phyloP scores from a whole-genome alignment of 2,888 invertebrate species.

The Drosophila mettleri region DNA sequence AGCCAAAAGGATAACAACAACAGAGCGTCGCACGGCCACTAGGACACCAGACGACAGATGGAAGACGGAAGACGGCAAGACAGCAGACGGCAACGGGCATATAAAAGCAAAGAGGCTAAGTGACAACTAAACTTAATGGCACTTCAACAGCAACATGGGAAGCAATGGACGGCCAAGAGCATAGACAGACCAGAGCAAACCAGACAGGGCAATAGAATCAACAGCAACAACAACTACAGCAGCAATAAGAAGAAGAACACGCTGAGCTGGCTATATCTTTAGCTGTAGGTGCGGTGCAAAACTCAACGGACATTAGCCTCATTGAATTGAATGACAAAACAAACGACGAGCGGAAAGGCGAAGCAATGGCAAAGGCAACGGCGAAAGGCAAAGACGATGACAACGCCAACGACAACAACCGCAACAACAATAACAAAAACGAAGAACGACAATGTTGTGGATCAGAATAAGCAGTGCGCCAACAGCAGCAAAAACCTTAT shows the following conservation, averaged over 20 bases:
- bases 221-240: conserved; percentile 5
- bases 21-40: conserved; percentile 37
- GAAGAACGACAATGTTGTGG: conserved; percentile 71
- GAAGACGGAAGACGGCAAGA: conserved; percentile 14
- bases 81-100: conserved; percentile 51
- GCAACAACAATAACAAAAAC: conserved; percentile 18
- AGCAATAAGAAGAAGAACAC: no score
- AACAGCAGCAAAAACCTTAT: conserved; percentile 70
- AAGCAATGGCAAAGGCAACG: conserved; percentile 49
- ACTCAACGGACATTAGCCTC: conserved; percentile 84
- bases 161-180: conserved; percentile 81
- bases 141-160: conserved; percentile 83
- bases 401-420: conserved; percentile 24
- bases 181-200: conserved; percentile 40
- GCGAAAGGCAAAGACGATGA: conserved; percentile 48
- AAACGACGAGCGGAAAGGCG: conserved; percentile 75
- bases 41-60: conserved; percentile 20
- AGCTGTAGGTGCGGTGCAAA: conserved; percentile 74
- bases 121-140: conserved; percentile 84
- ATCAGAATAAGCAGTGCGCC: conserved; percentile 78
- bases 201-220: conserved; percentile 44
- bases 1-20: conserved; percentile 81
- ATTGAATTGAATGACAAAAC: conserved; percentile 83
- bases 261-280: conserved; percentile 54
- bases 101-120: conserved; percentile 84